Base-by-base conservation (phyloP, 2,113 vertebrate species). In the Marcusenius ussheri region DNA sequence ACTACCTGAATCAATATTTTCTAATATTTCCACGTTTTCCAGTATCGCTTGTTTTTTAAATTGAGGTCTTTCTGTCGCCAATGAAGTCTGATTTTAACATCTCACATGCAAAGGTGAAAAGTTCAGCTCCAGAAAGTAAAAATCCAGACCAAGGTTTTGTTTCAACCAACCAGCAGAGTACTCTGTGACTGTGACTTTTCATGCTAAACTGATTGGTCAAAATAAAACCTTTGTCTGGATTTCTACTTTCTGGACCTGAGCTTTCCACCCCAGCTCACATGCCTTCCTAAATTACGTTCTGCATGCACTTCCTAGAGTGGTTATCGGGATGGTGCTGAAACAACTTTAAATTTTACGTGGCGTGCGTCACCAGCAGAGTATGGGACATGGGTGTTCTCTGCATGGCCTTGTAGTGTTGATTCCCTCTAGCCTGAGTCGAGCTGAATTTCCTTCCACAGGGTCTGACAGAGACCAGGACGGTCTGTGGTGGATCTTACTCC, bases 401-500 rank as follows among this genome's bases (percentile, higher is more conserved):
- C 10, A 4, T 11, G 70, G 19, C 13, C 0, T 42, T 50, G 17
- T 24, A 47, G 39, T 50, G 35, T 2, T 10, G 50, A 5, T 7
- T 42, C 5, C 2, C 66, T 6, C 47, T 85, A 31, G 24, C 15
- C 49, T n/a, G 24, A 39, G 35, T 62, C 17, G 53, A 24, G 1
- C 83, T 35, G 27, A 35, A 27, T 66, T 31, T 87, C 84, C 10
- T 53, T 89, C 91, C 19, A 0, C 91, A 99, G 98, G 97, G 97
- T 80, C 90, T 98, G 89, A 91, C 93, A 0, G 97, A 98, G 87
- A 97, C 97, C 0, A 98, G 97, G 95, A 96, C 98, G 9, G 93
- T 95, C 0, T 91, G 91, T 88, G 87, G 91, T 27, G 93, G 94
- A 31, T 96, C 96, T 2, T 95, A 94, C 3, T 86, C 92, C 2